These are phyloP conservation scores for Cisticola juncidis DNA, from an alignment of 2,113 vertebrate species.

Conservation along the genomic window DNA sequence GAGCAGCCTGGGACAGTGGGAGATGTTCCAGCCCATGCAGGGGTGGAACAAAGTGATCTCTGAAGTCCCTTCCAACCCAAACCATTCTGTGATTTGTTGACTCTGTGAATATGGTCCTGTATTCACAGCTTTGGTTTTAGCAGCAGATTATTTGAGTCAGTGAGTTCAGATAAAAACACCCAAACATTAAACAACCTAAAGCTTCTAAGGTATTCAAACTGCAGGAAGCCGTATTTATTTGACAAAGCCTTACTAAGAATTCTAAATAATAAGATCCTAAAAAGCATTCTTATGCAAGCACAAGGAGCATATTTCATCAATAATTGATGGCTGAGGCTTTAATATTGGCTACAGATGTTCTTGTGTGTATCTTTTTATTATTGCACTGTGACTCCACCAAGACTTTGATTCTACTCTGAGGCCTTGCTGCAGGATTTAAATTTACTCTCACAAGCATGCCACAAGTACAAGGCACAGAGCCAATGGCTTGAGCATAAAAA, in stretches of 20 bases:
- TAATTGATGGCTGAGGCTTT: not conserved
- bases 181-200: not conserved
- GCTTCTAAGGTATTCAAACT: not conserved
- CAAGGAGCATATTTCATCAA: not conserved
- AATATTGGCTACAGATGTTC: not conserved
- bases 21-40: not conserved
- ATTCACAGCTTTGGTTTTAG: not conserved
- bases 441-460: not conserved
- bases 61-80: not conserved
- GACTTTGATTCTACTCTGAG: not conserved
- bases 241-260: not conserved
- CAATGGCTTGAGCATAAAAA: not conserved
- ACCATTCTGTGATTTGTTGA: not conserved
- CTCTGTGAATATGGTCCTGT: not conserved
- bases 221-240: not conserved
- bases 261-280: not conserved
- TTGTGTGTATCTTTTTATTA: not conserved
- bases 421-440: not conserved
- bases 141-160: not conserved
- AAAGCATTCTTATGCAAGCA: not conserved
- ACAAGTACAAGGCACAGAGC: not conserved
- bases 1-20: fast-evolving
- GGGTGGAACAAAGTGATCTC: not conserved
- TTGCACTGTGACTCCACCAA: not conserved
- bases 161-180: not conserved